These are phyloP conservation scores for Lutraria lutraria DNA, from an alignment of 2,888 invertebrate species.

Conservation along the genomic window DNA sequence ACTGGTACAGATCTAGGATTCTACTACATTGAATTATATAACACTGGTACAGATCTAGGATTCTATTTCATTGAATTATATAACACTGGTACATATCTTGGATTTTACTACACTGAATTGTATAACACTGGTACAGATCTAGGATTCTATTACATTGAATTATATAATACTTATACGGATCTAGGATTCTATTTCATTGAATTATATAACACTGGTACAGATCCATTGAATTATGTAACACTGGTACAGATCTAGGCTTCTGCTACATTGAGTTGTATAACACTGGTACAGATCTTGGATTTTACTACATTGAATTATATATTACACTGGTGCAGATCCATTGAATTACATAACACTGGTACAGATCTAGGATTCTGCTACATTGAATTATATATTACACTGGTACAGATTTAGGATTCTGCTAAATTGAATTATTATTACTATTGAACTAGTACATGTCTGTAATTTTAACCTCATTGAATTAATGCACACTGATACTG, in stretches of 20 bases:
- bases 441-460: no score
- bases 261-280: background rate
- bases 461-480: no score
- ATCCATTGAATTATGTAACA: conserved; percentile 4
- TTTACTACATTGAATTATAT: background rate
- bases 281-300: background rate
- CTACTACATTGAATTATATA: background rate
- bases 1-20: conserved; percentile 2
- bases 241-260: background rate
- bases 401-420: background rate
- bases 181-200: background rate
- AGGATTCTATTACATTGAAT: background rate
- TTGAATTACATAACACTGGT: background rate
- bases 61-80: background rate
- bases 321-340: background rate
- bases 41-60: conserved; percentile 13
- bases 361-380: background rate
- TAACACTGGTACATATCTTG: background rate
- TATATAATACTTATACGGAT: background rate
- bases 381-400: background rate
- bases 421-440: background rate
- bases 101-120: background rate
- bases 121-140: background rate
- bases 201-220: conserved; percentile 54
- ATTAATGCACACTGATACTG: no score